Percentiles rank a stretch among this genome's conserved stretches.
phyloP scores from a whole-genome alignment of 2,113 vertebrate species.

The Orthochromis indermauri region DNA sequence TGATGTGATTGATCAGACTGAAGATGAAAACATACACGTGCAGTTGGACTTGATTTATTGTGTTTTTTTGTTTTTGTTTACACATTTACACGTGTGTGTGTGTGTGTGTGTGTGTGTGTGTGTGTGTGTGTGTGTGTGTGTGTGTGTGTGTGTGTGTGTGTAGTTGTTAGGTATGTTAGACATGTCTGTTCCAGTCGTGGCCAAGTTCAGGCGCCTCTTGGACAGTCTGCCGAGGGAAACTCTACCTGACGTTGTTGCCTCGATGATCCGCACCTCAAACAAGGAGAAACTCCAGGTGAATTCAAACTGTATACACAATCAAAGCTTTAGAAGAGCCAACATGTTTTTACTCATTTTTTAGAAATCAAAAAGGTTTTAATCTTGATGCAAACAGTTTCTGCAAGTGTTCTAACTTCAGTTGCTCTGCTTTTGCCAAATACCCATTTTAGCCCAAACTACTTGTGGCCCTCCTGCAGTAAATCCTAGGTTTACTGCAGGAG shows the following conservation, averaged over 20 bases:
- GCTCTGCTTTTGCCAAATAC: background rate
- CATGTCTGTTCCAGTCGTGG: slow-evolving; percentile 91
- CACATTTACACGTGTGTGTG: background rate
- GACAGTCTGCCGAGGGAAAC: slow-evolving; percentile 89
- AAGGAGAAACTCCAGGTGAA: slow-evolving; percentile 93
- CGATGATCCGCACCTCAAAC: slow-evolving; percentile 92
- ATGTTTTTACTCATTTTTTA: background rate
- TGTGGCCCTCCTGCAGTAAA: background rate
- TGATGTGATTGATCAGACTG: background rate
- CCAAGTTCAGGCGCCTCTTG: slow-evolving; percentile 85
- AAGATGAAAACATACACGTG: background rate
- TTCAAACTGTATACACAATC: background rate
- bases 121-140: background rate
- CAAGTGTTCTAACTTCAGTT: background rate
- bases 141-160: slow-evolving; percentile 6
- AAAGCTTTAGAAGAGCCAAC: background rate
- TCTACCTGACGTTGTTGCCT: slow-evolving; percentile 87
- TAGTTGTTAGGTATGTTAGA: slow-evolving; percentile 91
- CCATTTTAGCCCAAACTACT: background rate
- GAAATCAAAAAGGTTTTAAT: background rate
- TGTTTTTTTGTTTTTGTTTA: background rate
- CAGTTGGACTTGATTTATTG: background rate
- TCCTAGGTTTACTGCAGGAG: background rate
- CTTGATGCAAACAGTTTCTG: background rate
- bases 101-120: background rate